Percentiles rank a stretch among this genome's conserved stretches.
These are phyloP conservation scores for Eremobia ochroleuca DNA, from an alignment of 2,888 invertebrate species.

Conservation along the genomic window DNA sequence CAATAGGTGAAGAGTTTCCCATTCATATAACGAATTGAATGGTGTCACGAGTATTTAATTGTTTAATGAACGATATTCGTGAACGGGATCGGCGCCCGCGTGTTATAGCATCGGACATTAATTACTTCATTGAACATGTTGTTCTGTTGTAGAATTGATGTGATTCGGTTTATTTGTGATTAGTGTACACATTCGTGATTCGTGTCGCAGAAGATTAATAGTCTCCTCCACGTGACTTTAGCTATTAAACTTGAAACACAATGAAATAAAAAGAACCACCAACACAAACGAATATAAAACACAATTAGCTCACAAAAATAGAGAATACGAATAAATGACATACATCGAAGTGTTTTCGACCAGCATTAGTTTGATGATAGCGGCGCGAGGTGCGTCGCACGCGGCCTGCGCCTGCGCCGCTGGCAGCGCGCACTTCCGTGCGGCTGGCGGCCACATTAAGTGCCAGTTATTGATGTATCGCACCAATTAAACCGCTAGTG, in stretches of 20 bases:
- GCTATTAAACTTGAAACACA: conserved; percentile 70
- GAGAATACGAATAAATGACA: conserved; percentile 83
- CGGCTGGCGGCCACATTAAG: conserved; percentile 9
- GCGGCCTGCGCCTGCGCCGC: conserved; percentile 34
- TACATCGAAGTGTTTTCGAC: conserved; percentile 74
- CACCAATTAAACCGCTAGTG: conserved; percentile 51
- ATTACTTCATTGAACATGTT: conserved; percentile 53
- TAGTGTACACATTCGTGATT: conserved; percentile 56
- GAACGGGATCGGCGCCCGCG: conserved; percentile 9
- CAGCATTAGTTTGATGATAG: conserved; percentile 76
- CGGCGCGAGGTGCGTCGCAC: conserved; percentile 38
- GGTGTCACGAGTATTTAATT: conserved; percentile 23
- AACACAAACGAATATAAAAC: conserved; percentile 78
- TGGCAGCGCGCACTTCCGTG: conserved; percentile 55
- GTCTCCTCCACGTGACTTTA: conserved; percentile 75
- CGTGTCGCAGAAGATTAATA: conserved; percentile 71
- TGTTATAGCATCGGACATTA: conserved; percentile 28
- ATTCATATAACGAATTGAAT: conserved; percentile 31
- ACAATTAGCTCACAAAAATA: conserved; percentile 82
- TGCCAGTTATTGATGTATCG: conserved; percentile 55
- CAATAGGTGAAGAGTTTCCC: conserved; percentile 3
- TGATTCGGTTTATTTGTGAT: conserved; percentile 61
- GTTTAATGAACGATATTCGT: conserved; percentile 38
- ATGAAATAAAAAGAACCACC: conserved; percentile 69
- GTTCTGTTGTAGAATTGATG: conserved; percentile 54